Conservation (phyloP, 2,797 vertebrate species). For the Loriculus beryllinus region DNA sequence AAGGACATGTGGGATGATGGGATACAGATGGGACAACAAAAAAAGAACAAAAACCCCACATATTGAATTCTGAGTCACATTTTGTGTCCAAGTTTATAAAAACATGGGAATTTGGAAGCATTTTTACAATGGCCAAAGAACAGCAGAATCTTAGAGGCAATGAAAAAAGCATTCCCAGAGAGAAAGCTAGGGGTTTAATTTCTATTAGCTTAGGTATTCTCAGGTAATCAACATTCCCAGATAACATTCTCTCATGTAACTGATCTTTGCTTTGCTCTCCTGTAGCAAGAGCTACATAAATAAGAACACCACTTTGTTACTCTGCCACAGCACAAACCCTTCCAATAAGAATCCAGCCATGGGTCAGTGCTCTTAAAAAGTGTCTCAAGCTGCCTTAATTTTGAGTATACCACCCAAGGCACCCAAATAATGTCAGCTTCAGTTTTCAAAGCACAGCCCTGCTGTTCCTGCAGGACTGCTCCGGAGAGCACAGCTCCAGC, state of each 20-base stretch:
- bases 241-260: neutral
- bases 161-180: neutral
- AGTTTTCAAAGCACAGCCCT: neutral
- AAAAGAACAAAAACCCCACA: accelerated
- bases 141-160: neutral
- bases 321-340: neutral
- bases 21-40: neutral
- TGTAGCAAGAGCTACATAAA: neutral
- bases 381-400: neutral
- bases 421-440: neutral
- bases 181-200: neutral
- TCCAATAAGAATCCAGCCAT: neutral
- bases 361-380: neutral
- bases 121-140: neutral
- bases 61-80: neutral
- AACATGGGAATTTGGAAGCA: neutral
- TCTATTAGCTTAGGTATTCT: neutral
- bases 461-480: neutral
- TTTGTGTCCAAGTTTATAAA: neutral
- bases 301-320: accelerated
- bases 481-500: neutral
- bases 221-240: neutral
- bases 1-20: accelerated
- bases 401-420: neutral
- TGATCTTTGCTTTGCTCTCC: neutral